These are phyloP conservation scores for Synaphobranchus kaupii DNA, from an alignment of 2,797 vertebrate genomes.

Conservation along the genomic window DNA sequence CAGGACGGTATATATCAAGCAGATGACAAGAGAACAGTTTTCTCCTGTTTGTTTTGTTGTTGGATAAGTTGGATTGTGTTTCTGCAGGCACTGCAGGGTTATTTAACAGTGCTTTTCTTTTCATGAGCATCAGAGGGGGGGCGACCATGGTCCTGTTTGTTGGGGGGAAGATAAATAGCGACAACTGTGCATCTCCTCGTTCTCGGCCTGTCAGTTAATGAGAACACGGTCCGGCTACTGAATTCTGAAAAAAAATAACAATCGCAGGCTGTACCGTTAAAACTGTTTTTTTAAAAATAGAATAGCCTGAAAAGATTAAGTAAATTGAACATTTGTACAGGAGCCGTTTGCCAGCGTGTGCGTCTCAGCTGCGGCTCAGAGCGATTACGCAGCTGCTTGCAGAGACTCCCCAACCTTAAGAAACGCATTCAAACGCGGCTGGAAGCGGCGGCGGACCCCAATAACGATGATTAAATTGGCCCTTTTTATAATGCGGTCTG, in stretches of 20 bases:
- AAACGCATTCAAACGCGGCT: constrained; percentile 41
- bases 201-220: not conserved
- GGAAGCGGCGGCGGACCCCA: constrained; percentile 46
- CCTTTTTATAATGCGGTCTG: constrained; percentile 44
- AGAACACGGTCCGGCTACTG: not conserved
- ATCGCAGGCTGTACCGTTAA: not conserved
- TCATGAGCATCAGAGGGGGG: not conserved
- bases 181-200: not conserved
- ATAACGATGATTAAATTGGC: constrained; percentile 48
- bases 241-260: not conserved
- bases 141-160: not conserved
- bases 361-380: not conserved
- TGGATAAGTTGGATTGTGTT: not conserved
- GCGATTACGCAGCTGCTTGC: not conserved
- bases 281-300: not conserved
- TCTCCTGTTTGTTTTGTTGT: not conserved
- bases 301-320: not conserved
- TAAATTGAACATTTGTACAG: not conserved
- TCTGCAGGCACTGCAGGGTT: not conserved
- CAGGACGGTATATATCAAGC: not conserved
- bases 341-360: not conserved
- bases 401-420: not conserved
- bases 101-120: not conserved
- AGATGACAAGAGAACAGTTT: not conserved
- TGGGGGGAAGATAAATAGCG: not conserved